A percentile compares a stretch with the other conserved stretches of the same genome.
Evolutionary conservation across 1,140 invertebrate species (phyloP).

Genomic region (Oedothorax gibbosus): DNA sequence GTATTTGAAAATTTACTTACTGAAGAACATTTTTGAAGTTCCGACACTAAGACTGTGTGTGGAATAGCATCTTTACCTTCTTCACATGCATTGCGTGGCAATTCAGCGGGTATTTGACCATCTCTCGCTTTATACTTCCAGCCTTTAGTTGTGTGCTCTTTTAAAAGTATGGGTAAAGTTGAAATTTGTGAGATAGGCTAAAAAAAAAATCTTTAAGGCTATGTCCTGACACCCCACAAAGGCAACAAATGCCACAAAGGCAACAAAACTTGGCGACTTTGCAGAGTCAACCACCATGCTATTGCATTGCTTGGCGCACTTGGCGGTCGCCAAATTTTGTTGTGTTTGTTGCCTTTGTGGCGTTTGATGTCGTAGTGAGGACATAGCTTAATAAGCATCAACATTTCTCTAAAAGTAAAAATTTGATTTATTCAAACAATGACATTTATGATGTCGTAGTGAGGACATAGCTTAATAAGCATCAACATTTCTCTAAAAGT

Average conservation of each 20-base stretch:
- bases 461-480: no score
- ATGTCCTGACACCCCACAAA: no score
- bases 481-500: background rate
- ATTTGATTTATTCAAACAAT: no score
- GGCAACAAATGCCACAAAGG: no score
- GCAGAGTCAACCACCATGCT: no score
- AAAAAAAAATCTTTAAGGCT: background rate
- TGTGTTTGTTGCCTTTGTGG: no score
- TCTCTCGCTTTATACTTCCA: constrained; percentile 7
- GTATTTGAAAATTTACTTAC: constrained; percentile 2
- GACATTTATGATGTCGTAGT: no score
- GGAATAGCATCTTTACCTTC: background rate
- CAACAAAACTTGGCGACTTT: no score
- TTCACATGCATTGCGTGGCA: background rate
- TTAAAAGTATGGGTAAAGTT: background rate
- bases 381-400: background rate
- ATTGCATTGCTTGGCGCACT: no score
- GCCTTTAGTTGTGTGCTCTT: constrained; percentile 6
- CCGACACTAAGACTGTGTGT: background rate
- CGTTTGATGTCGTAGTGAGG: no score
- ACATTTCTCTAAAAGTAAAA: background rate
- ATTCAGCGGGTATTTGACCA: constrained; percentile 11
- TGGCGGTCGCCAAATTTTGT: no score
- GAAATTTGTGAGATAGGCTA: background rate
- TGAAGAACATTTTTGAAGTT: constrained; percentile 4